phyloP scores from a whole-genome alignment of 1,140 invertebrate genomes.

The Brachionus rubens region DNA sequence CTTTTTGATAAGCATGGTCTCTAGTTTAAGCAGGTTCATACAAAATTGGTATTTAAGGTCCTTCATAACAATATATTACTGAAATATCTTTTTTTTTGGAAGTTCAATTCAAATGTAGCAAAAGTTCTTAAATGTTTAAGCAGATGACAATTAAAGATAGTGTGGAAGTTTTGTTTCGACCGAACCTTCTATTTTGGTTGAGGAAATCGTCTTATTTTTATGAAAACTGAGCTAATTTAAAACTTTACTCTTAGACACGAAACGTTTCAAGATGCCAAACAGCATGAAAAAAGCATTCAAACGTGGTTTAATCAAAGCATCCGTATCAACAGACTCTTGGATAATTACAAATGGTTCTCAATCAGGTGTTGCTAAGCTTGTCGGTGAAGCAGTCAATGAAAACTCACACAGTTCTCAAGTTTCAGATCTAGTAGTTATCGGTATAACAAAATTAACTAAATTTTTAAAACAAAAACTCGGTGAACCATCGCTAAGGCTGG shows the following conservation, averaged over 20 bases:
- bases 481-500: background rate
- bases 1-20: no score
- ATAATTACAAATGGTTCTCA: conserved; percentile 93
- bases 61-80: no score
- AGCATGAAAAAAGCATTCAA: conserved; percentile 87
- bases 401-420: conserved; percentile 50
- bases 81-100: no score
- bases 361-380: conserved; percentile 69
- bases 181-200: no score
- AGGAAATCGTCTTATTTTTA: no score
- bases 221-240: no score
- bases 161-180: no score
- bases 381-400: conserved; percentile 75
- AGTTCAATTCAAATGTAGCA: no score
- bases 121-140: no score
- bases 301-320: conserved; percentile 91
- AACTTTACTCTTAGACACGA: conserved; percentile 59
- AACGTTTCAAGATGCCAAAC: conserved; percentile 76
- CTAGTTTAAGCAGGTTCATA: no score
- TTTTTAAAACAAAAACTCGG: background rate
- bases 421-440: conserved; percentile 68
- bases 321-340: conserved; percentile 94
- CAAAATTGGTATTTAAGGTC: no score
- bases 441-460: background rate
- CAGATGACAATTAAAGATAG: no score